Percentiles rank a stretch among this genome's conserved stretches.
phyloP scores from a whole-genome alignment of 35 echinoderm and acorn worm species.

The Antedon bifida region DNA sequence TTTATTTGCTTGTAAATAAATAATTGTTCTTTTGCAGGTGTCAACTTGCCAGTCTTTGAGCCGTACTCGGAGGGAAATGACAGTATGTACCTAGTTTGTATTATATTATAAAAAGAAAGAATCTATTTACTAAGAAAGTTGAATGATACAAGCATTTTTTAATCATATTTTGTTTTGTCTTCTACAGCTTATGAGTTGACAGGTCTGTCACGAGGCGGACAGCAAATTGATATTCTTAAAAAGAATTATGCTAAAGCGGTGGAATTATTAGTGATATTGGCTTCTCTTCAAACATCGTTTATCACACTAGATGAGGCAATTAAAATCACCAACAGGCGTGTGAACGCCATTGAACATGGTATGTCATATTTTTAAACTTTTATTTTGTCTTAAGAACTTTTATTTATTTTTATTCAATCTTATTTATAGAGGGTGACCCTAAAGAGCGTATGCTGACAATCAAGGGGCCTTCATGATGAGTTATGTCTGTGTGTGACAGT shows the following conservation, averaged over 20 bases:
- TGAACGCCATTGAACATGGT: conserved; percentile 99
- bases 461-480: neutral
- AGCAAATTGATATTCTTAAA: conserved; percentile 87
- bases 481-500: neutral
- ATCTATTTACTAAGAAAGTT: too few species aligned
- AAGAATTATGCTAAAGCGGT: conserved; percentile 98
- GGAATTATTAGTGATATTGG: conserved; percentile 78
- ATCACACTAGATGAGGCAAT: conserved; percentile 94
- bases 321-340: conserved; percentile 94
- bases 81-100: conserved; percentile 46
- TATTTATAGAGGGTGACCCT: too few species aligned
- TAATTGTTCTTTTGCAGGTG: conserved; percentile 23
- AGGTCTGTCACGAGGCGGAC: conserved; percentile 83
- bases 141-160: too few species aligned
- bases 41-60: conserved; percentile 78
- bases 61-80: conserved; percentile 83
- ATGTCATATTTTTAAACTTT: neutral
- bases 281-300: conserved; percentile 93
- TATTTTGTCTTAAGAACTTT: neutral
- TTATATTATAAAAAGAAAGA: too few species aligned
- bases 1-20: too few species aligned
- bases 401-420: too few species aligned
- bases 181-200: conserved; percentile 73
- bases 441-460: too few species aligned
- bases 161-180: too few species aligned